Percentiles rank a stretch among this genome's conserved stretches.
Conservation (phyloP, 1,140 invertebrate species). For the Rhopalosiphum padi region DNA sequence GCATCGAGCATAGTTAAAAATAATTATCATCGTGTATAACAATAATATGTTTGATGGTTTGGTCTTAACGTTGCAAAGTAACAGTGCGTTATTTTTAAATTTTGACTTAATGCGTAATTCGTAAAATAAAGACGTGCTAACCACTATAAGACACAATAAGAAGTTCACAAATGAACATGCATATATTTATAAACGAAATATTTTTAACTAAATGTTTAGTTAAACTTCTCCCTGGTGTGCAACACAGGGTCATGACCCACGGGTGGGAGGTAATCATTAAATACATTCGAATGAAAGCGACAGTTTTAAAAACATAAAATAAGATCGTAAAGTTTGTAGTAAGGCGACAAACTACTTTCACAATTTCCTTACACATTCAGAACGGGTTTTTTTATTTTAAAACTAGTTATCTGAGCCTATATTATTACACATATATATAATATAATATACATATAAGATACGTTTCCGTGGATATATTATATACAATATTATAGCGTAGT, state of each 20-base stretch:
- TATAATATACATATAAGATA: neutral
- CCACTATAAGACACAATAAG: no score
- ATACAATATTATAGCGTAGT: neutral
- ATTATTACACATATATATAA: slow-evolving; percentile 23
- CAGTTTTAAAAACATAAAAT: slow-evolving; percentile 27
- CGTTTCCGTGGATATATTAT: neutral
- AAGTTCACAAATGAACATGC: neutral
- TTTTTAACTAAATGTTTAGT: neutral
- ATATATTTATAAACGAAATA: slow-evolving; percentile 19
- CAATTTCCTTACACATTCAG: slow-evolving; percentile 32
- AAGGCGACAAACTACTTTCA: slow-evolving; percentile 47
- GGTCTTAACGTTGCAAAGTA: no score
- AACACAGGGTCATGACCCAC: slow-evolving; percentile 28
- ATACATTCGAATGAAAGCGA: slow-evolving; percentile 34
- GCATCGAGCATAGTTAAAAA: neutral
- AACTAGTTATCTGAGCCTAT: slow-evolving; percentile 22
- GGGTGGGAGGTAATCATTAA: neutral
- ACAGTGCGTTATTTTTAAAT: neutral
- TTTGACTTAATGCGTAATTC: neutral
- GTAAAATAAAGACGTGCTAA: neutral
- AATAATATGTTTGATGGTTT: no score
- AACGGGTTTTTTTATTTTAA: slow-evolving; percentile 39
- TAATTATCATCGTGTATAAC: neutral
- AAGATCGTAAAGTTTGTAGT: slow-evolving; percentile 6
- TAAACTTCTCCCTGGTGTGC: neutral